A percentile compares a stretch with the other conserved stretches of the same genome.
phyloP scores from a whole-genome alignment of 2,888 invertebrate genomes.

The Cotesia congregata region DNA sequence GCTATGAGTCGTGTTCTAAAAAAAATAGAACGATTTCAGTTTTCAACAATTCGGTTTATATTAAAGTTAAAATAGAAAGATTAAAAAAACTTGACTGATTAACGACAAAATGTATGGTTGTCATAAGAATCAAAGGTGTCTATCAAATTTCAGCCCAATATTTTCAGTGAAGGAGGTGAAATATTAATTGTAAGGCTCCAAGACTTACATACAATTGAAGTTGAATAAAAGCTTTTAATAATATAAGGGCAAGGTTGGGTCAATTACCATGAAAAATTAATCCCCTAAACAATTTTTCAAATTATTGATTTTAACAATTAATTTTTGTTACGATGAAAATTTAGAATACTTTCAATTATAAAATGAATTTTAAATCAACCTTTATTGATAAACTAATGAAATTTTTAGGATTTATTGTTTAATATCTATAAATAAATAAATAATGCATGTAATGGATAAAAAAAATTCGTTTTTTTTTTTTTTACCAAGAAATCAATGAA shows the following conservation, averaged over 20 bases:
- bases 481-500: too few relatives aligned
- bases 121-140: not conserved
- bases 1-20: conserved; percentile 94
- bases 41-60: not conserved
- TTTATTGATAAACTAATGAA: too few relatives aligned
- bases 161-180: not conserved
- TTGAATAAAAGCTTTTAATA: conserved; percentile 6
- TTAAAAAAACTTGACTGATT: not conserved
- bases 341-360: too few relatives aligned
- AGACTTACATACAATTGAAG: not conserved
- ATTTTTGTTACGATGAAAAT: too few relatives aligned
- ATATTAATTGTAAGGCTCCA: not conserved
- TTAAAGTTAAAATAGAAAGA: not conserved
- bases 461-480: too few relatives aligned
- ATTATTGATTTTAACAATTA: too few relatives aligned
- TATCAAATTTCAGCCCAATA: not conserved
- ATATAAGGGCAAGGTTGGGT: not conserved
- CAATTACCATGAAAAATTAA: too few relatives aligned
- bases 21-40: conserved; percentile 91
- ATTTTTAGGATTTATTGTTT: too few relatives aligned
- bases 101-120: not conserved
- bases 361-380: too few relatives aligned
- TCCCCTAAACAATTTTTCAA: too few relatives aligned
- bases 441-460: too few relatives aligned
- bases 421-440: too few relatives aligned